These are phyloP conservation scores for Drosophila vallismaia DNA, from an alignment of 2,888 invertebrate species.

Conservation along the genomic window DNA sequence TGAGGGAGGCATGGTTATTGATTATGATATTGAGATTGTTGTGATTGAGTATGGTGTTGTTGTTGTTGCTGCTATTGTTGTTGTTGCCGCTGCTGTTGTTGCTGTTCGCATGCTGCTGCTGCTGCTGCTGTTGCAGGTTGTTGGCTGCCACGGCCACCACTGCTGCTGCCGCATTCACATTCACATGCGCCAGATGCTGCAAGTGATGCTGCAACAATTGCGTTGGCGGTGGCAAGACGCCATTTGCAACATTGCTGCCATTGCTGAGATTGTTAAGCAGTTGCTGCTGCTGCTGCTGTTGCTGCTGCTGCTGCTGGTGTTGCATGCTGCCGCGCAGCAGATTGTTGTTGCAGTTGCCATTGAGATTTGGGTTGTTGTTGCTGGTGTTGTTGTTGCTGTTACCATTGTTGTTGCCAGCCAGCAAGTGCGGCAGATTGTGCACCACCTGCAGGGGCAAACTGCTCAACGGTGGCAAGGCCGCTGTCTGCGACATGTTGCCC, in stretches of 20 bases:
- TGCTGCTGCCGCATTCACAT: conserved; percentile 76
- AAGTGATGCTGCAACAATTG: conserved; percentile 83
- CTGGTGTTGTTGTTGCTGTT: conserved; percentile 40
- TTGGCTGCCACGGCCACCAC: conserved; percentile 78
- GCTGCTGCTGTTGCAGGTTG: conserved; percentile 63
- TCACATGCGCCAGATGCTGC: conserved; percentile 83
- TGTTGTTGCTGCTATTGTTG: conserved; percentile 47
- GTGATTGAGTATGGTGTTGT: conserved; percentile 70
- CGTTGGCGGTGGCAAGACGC: conserved; percentile 80
- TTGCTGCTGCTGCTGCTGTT: conserved; percentile 47
- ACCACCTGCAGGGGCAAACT: conserved; percentile 83
- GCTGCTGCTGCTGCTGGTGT: conserved; percentile 66
- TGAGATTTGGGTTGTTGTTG: conserved; percentile 47
- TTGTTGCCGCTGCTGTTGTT: conserved; percentile 47
- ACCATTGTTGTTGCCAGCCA: conserved; percentile 57
- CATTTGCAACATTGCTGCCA: conserved; percentile 54
- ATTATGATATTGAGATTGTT: conserved; percentile 72
- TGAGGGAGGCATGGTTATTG: conserved; percentile 69
- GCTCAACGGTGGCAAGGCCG: conserved; percentile 81
- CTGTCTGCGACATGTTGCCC: conserved; percentile 77
- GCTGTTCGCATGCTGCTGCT: conserved; percentile 38
- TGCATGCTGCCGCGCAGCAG: conserved; percentile 78
- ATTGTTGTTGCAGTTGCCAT: conserved; percentile 47
- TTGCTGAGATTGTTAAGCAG: conserved; percentile 49
- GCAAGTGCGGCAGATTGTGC: conserved; percentile 83